Evolutionary conservation across 2,888 invertebrate genomes (phyloP), one percentile per base, ranked within the genome.

Genomic region (Stegana nigrithorax): DNA sequence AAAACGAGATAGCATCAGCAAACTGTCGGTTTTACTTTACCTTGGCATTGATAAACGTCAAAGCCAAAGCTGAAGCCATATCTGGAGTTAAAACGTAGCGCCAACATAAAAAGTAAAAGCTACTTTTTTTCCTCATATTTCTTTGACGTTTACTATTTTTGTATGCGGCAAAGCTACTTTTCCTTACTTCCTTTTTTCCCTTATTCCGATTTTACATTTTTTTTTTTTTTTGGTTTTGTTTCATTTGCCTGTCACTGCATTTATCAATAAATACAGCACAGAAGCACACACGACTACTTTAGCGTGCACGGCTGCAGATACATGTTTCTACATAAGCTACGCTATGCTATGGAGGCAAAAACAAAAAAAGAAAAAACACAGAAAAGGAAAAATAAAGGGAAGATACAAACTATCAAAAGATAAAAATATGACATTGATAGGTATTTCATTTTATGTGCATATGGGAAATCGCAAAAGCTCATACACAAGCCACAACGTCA

Each of bases 361-460:
- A 26, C 45, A 68, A 58, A 64, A 65, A 53, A 59, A 32, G 36
- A 17, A 25, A 23, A 39, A 14, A 4, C 14, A 39, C 39, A 57
- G 42, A 39, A 19, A 5, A 1, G 27, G 1, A 1, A 1, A 39
- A 64, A 69, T 67, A 78, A 29, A 27, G n/a, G 69, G 65, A 63
- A 78, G 77, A 75, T 74, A 78, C 75, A 70, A 75, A 77, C 75
- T 79, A 79, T 75, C 67, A 67, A 78, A 71, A 71, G 79, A 75
- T 77, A 77, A 79, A 67, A 72, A 74, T 68, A 76, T 77, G 79
- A 75, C 75, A 75, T 70, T 76, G 79, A 75, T 76, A 55, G 53
- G 53, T 55, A 55, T 55, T 55, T 55, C 70, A 72, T 19, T 67
- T 65, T 47, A 51, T 62, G 42, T 47, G 32, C 53, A 14, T 63